Conservation (phyloP, 2,888 invertebrate genomes). For the Rhamphomyia laevipes region DNA sequence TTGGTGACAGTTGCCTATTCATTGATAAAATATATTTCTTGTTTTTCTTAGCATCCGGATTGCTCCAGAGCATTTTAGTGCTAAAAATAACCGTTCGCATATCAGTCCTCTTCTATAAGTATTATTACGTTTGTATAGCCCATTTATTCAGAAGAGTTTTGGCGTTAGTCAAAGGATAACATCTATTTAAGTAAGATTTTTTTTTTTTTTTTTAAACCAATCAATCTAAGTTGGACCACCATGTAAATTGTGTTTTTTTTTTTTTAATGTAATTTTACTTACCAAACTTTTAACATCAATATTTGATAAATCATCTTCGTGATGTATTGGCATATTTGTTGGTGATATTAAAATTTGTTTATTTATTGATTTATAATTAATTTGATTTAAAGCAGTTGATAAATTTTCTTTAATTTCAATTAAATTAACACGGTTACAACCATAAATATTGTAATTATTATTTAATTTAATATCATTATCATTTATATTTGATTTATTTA, state of each 20-base stretch:
- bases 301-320: conserved; percentile 45
- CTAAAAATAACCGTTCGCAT: too few relatives aligned
- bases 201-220: too few relatives aligned
- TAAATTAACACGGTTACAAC: not conserved
- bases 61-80: too few relatives aligned
- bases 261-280: conserved; percentile 32
- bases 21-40: too few relatives aligned
- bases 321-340: not conserved
- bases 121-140: too few relatives aligned
- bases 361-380: not conserved
- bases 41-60: too few relatives aligned
- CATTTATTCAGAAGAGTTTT: conserved; percentile 14
- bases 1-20: too few relatives aligned
- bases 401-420: not conserved
- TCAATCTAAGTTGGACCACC: too few relatives aligned
- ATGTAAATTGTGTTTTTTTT: too few relatives aligned
- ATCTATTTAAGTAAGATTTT: too few relatives aligned
- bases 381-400: not conserved
- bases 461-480: not conserved
- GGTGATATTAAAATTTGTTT: not conserved
- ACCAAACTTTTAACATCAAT: conserved; percentile 53
- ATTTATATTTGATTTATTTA: not conserved
- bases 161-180: too few relatives aligned
- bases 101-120: too few relatives aligned
- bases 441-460: not conserved